Percentiles rank a stretch among this genome's conserved stretches.
Evolutionary conservation across 37 sponge, comb jelly and placozoan species (phyloP).

Genomic region (Amphimedon queenslandica): DNA sequence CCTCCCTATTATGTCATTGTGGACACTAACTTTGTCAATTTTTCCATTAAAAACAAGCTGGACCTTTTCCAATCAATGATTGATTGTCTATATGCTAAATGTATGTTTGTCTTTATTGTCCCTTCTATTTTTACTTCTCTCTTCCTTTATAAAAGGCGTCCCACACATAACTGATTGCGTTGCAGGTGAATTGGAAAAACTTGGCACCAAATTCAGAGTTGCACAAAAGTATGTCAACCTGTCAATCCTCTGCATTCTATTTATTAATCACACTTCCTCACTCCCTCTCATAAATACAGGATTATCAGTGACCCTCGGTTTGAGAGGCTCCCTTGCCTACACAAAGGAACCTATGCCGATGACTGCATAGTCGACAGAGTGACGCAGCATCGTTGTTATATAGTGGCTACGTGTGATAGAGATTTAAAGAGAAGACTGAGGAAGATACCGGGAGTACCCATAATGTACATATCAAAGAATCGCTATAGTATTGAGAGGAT

Average conservation of each 20-base stretch:
- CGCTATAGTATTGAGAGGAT: conserved; percentile 92
- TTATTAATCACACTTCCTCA: background rate
- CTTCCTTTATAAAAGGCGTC: conserved; percentile 48
- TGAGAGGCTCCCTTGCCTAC: conserved; percentile 92
- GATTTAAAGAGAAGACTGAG: conserved; percentile 93
- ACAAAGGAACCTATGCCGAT: conserved; percentile 98
- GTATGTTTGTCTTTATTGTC: conserved; percentile 30
- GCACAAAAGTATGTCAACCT: conserved; percentile 50
- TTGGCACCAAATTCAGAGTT: conserved; percentile 95
- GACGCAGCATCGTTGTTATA: conserved; percentile 93
- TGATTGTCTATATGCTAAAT: conserved; percentile 98
- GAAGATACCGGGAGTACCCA: conserved; percentile 98
- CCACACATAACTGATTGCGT: conserved; percentile 99
- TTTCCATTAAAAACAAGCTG: conserved; percentile 96
- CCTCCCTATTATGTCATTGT: conserved; percentile 93
- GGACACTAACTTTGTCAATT: conserved; percentile 98
- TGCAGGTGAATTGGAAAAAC: conserved; percentile 93
- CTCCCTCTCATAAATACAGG: too few relatives aligned
- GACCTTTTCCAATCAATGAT: conserved; percentile 92
- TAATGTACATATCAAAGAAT: conserved; percentile 97
- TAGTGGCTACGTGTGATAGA: conserved; percentile 97
- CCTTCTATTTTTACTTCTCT: background rate
- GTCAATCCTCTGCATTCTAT: background rate
- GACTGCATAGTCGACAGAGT: conserved; percentile 97
- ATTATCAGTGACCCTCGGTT: conserved; percentile 95